Evolutionary conservation across 1,140 invertebrate genomes (phyloP), one percentile per base, ranked within the genome.

Genomic region (Tyrophagus putrescentiae): DNA sequence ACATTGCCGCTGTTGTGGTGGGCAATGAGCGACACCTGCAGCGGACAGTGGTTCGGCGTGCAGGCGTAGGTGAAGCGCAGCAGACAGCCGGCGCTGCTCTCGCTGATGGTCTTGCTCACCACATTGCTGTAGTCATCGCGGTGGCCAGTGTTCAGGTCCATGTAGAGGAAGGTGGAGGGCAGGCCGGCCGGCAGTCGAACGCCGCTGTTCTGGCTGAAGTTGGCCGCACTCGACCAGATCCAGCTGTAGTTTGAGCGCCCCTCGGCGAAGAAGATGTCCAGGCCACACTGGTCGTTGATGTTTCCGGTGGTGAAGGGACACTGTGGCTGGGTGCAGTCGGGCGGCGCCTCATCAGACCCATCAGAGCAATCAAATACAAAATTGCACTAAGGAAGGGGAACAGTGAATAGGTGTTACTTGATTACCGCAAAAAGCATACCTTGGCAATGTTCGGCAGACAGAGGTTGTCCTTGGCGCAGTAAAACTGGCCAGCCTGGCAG

Each of bases 361-460:
- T 86, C 88, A 29, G 89, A 77, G 71, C 90, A 95, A 68, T 93
- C 86, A 4, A 76, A 71, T 70, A 85, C 90, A 62, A 89, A 90
- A 68, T 95, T 85, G 73, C 91, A 94, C 69, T 79, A 82, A 71
- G 90, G 90, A 62, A 83, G 80, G 64, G 83, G 84, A 9, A 85
- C 82, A 68, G 94, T 81, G 70, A 90, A 95, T 28, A 69, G 63
- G 3, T n/a, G n/a, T n/a, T n/a, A n/a, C n/a, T n/a, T n/a, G n/a
- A n/a, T n/a, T n/a, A n/a, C n/a, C n/a, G n/a, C n/a, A n/a, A n/a
- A n/a, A n/a, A n/a, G n/a, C n/a, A n/a, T n/a, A n/a, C n/a, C n/a
- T 70, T 63, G 25, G 68, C 68, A 7, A 48, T 7, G 23, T 6
- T 7, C 18, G 45, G 45, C 7, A 48, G 45, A 48, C 45, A 48